A percentile compares a stretch with the other conserved stretches of the same genome.
Evolutionary conservation across 2,113 vertebrate species (phyloP).

Genomic region (Procavia capensis): DNA sequence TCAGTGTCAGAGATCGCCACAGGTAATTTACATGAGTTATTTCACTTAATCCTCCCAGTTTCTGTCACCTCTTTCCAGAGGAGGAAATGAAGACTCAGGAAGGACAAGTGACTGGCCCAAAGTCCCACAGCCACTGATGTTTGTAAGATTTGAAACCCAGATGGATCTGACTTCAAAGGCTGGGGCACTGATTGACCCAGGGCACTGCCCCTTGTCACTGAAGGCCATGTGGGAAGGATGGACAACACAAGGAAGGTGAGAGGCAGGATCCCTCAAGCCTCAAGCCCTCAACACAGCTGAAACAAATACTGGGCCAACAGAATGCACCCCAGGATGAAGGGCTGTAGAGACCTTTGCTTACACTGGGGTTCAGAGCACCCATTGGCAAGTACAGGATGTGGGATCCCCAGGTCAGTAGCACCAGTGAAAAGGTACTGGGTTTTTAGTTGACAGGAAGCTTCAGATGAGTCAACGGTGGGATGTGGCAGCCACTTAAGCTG

Average conservation of each 20-base stretch:
- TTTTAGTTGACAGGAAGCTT: conserved; percentile 72
- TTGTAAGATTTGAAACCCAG: not conserved
- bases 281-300: not conserved
- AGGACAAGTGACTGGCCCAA: not conserved
- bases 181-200: not conserved
- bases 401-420: conserved; percentile 52
- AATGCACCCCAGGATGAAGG: not conserved
- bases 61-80: not conserved
- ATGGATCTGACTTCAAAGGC: not conserved
- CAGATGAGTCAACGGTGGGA: conserved; percentile 57
- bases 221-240: not conserved
- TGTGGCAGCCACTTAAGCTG: not conserved
- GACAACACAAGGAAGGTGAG: not conserved
- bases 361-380: not conserved
- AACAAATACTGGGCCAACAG: not conserved
- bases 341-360: not conserved
- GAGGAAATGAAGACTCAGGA: not conserved
- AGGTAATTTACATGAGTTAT: not conserved
- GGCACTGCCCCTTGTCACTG: not conserved
- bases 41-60: not conserved
- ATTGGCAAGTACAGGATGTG: conserved; percentile 73
- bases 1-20: not conserved
- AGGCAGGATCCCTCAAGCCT: not conserved
- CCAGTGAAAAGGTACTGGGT: conserved; percentile 48
- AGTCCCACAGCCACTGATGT: not conserved